phyloP scores from a whole-genome alignment of 2,113 vertebrate genomes.

The Manacus vitellinus region DNA sequence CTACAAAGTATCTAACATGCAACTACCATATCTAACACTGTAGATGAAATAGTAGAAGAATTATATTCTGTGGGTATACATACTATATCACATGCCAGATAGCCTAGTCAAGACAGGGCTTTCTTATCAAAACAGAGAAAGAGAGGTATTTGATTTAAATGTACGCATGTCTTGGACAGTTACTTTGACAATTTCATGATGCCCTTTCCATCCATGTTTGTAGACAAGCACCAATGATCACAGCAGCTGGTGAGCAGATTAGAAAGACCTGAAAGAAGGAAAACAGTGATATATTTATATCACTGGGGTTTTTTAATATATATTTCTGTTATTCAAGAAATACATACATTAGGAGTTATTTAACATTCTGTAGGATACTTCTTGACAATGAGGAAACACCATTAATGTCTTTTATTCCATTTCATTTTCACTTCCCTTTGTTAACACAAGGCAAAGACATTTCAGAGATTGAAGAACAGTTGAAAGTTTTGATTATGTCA shows the following conservation, averaged over 20 bases:
- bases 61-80: neutral
- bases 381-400: neutral
- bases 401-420: neutral
- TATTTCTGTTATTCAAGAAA: neutral
- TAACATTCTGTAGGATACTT: neutral
- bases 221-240: neutral
- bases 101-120: neutral
- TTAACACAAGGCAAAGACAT: neutral
- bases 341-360: neutral
- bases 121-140: neutral
- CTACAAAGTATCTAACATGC: neutral
- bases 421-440: neutral
- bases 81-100: neutral
- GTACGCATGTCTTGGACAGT: accelerated
- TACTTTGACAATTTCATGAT: neutral
- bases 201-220: neutral
- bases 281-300: neutral
- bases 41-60: neutral
- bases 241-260: neutral
- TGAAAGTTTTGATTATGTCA: neutral
- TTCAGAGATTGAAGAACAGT: neutral
- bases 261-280: neutral
- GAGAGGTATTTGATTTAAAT: neutral
- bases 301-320: too few relatives aligned
- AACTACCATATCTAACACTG: neutral